A percentile compares a stretch with the other conserved stretches of the same genome.
Evolutionary conservation across 2,113 vertebrate genomes (phyloP).

Genomic region (Perca fluviatilis): DNA sequence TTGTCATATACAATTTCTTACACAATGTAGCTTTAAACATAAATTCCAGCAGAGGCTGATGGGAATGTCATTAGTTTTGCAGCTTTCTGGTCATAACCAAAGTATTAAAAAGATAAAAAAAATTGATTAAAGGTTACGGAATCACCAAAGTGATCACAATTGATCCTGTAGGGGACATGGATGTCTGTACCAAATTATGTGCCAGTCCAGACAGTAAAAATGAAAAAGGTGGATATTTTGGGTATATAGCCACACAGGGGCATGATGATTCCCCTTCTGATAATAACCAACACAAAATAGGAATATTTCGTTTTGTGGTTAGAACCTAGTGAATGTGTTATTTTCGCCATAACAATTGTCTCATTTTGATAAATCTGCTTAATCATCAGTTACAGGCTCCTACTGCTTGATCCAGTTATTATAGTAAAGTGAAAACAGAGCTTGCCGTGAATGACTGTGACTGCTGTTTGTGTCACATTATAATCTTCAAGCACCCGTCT

Average conservation of each 20-base stretch:
- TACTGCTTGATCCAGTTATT: background rate
- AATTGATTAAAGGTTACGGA: too few relatives aligned
- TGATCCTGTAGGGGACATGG: too few relatives aligned
- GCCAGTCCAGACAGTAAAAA: background rate
- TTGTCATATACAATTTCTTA: too few relatives aligned
- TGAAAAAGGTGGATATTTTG: background rate
- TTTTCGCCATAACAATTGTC: background rate
- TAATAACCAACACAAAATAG: background rate
- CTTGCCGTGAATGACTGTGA: constrained; percentile 11
- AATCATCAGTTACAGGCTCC: constrained; percentile 13
- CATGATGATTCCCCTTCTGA: background rate
- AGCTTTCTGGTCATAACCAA: too few relatives aligned
- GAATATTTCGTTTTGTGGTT: background rate
- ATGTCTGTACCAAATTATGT: too few relatives aligned
- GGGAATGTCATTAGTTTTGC: too few relatives aligned
- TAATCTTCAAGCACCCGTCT: constrained; percentile 28
- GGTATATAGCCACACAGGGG: background rate
- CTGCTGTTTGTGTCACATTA: constrained; percentile 23
- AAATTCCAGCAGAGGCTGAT: too few relatives aligned
- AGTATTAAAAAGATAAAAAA: too few relatives aligned
- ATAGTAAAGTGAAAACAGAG: constrained; percentile 16
- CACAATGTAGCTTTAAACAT: too few relatives aligned
- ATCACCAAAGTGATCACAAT: too few relatives aligned
- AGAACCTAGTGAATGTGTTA: background rate
- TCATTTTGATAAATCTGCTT: background rate